Percentiles rank a stretch among this genome's conserved stretches.
These are phyloP conservation scores for Acanthiza pusilla DNA, from an alignment of 2,797 vertebrate species.

Conservation along the genomic window DNA sequence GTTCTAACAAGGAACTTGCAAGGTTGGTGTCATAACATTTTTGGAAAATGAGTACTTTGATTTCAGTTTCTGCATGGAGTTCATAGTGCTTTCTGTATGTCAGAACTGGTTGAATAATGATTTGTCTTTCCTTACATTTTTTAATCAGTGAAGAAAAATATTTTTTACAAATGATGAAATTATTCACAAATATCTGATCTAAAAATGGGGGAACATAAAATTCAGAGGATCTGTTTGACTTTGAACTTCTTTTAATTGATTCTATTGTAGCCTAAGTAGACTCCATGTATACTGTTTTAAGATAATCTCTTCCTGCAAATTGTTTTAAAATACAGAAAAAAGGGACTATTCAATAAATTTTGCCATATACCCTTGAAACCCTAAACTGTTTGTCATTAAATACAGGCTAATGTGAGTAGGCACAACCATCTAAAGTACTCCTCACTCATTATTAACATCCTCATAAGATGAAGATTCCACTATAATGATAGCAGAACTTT, in stretches of 20 bases:
- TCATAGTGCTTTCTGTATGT: not conserved
- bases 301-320: not conserved
- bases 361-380: not conserved
- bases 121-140: not conserved
- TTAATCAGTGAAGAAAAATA: not conserved
- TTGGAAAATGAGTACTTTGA: not conserved
- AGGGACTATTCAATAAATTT: not conserved
- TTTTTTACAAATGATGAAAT: not conserved
- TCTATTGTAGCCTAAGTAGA: not conserved
- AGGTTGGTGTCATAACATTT: not conserved
- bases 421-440: not conserved
- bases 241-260: not conserved
- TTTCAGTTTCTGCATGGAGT: not conserved
- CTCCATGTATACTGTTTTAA: not conserved
- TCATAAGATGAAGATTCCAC: fast-evolving
- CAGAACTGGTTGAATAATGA: not conserved
- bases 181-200: not conserved
- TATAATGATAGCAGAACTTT: not conserved
- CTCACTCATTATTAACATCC: not conserved
- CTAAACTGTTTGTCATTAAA: not conserved
- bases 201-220: not conserved
- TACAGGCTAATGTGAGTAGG: not conserved
- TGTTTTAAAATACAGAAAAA: not conserved
- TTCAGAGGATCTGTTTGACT: not conserved
- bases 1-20: not conserved